A percentile compares a stretch with the other conserved stretches of the same genome.
phyloP scores from a whole-genome alignment of 1,140 invertebrate species.

The Bombus superbus region DNA sequence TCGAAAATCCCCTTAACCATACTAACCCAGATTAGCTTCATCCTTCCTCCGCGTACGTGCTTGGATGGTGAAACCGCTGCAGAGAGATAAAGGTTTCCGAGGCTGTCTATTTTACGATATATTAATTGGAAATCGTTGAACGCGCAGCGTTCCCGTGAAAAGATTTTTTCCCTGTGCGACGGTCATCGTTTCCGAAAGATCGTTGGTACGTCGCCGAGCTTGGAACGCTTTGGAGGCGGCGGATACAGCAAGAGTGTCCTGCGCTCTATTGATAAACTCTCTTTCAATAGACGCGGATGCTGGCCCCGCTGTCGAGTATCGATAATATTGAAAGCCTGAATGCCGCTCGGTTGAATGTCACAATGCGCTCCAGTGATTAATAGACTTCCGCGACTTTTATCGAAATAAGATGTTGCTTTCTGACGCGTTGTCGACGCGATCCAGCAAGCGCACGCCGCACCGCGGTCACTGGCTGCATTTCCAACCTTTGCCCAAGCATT shows the following conservation, averaged over 20 bases:
- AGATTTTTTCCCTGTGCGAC: background rate
- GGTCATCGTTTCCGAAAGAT: conserved; percentile 41
- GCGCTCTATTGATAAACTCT: conserved; percentile 73
- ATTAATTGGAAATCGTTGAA: background rate
- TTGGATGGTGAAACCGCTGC: background rate
- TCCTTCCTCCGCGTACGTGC: conserved; percentile 26
- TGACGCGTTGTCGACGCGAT: background rate
- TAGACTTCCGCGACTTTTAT: conserved; percentile 75
- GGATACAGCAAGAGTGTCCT: conserved; percentile 59
- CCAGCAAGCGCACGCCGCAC: background rate
- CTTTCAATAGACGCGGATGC: conserved; percentile 71
- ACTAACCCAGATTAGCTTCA: background rate
- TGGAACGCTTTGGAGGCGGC: conserved; percentile 50
- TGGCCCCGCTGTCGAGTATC: conserved; percentile 68
- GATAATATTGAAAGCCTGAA: conserved; percentile 75
- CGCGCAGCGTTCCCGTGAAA: background rate
- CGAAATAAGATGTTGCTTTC: conserved; percentile 69
- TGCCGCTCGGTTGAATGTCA: conserved; percentile 70
- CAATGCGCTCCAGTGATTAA: conserved; percentile 75
- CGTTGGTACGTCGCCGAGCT: conserved; percentile 19
- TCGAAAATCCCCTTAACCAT: background rate
- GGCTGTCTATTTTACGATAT: background rate
- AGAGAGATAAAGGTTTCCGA: background rate
- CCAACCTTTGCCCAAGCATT: too few relatives aligned
- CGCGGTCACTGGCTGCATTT: too few relatives aligned